phyloP scores from a whole-genome alignment of 2,797 vertebrate genomes.

The Darevskia nairensis region DNA sequence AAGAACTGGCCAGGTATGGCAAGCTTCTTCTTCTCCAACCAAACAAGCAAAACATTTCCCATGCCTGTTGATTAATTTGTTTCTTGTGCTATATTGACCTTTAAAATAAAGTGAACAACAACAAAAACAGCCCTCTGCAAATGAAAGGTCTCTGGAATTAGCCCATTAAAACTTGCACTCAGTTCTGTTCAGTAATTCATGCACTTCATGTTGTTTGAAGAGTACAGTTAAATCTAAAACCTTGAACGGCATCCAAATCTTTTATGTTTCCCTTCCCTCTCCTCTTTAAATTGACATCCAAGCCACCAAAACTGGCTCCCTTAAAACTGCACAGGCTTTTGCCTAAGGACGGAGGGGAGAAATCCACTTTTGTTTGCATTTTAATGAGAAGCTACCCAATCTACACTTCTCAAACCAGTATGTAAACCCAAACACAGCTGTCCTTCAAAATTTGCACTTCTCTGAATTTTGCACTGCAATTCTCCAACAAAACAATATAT shows the following conservation, averaged over 20 bases:
- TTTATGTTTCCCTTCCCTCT: neutral
- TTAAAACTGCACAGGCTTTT: slow-evolving; percentile 12
- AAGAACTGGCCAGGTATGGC: neutral
- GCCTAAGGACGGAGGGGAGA: no score
- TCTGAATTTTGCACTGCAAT: no score
- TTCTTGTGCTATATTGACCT: neutral
- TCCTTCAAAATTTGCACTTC: no score
- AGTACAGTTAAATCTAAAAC: slow-evolving; percentile 2
- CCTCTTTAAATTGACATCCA: neutral
- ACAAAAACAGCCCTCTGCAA: neutral
- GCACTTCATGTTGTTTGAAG: slow-evolving; percentile 23
- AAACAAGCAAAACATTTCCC: neutral
- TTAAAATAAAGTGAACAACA: neutral
- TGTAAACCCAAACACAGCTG: no score
- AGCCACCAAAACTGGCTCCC: neutral
- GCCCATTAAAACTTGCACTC: neutral
- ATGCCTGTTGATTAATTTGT: slow-evolving; percentile 11
- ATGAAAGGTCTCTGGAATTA: neutral
- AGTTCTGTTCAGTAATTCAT: slow-evolving; percentile 15
- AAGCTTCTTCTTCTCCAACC: neutral
- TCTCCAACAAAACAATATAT: no score
- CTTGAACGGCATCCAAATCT: neutral
- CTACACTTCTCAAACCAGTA: no score
- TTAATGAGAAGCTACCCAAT: no score
- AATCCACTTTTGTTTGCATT: no score